Base-by-base conservation (phyloP, 2,113 vertebrate species). In the Vulpes ferrilata region DNA sequence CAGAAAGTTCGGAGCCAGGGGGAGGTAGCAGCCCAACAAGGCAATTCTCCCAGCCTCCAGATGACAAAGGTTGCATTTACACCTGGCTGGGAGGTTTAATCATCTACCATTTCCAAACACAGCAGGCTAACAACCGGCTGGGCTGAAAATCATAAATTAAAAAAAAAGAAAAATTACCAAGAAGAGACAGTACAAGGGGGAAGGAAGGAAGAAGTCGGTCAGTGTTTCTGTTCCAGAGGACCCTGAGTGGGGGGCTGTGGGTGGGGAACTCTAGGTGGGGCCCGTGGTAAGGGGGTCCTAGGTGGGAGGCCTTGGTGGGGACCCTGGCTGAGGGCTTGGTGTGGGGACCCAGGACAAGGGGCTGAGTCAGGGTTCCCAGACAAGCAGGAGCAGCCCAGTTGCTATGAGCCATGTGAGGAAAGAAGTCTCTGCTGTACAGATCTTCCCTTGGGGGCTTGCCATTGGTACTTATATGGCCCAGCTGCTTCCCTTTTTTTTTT, bases 41-140 rank as follows among this genome's bases (percentile, higher is more conserved):
- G 98, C 97, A 98, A 98, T 98, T 98, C 98, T 99, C 98, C 98
- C 97, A 98, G 98, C 97, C 97, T 99, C 98, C 98, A 98, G 98
- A 99, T 99, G 99, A 99, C 99, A 99, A 99, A 99, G 99, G 99
- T 99, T 99, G 99, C 99, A 99, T 99, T 99, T 99, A 99, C 99
- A 99, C 99, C 99, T 99, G 99, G 99, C 98, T 92, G 97, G 98
- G 97, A 98, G 98, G 99, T 99, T 99, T 99, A 99, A 99, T 99
- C 99, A 99, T 99, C 99, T 99, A 99, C 99, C 98, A 99, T 99
- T 99, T 99, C 99, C 99, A 99, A 99, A 99, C 99, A 99, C 99
- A 98, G 98, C 96, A 98, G 97, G 98, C 98, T 98, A 98, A 98
- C 98, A 98, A 99, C 98, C 98, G 98, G 98, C 98, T 98, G 98